A percentile compares a stretch with the other conserved stretches of the same genome.
Conservation (phyloP, 2,113 vertebrate genomes). For the Laticauda colubrina region DNA sequence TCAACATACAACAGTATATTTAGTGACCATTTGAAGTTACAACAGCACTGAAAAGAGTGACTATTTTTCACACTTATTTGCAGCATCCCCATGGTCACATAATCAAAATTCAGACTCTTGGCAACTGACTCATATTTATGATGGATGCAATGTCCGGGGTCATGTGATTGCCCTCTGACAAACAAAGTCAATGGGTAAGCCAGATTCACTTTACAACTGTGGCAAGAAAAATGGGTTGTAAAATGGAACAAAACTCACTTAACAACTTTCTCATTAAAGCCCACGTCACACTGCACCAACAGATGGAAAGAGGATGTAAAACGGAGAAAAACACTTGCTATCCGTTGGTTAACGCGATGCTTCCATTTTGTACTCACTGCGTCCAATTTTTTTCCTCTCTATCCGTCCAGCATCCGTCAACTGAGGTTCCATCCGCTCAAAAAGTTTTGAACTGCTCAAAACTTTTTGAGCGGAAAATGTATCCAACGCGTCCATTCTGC, state of each 20-base stretch:
- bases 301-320: no score
- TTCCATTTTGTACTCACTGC: no score
- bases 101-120: background rate
- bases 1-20: background rate
- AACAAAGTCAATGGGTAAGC: background rate
- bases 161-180: background rate
- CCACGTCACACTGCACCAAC: no score
- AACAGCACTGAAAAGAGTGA: background rate
- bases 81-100: background rate
- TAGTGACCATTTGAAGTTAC: background rate
- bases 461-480: no score
- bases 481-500: no score
- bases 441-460: no score
- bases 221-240: background rate
- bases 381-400: no score
- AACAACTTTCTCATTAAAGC: background rate
- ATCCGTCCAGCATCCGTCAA: no score
- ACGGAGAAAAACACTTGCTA: no score
- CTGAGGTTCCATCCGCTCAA: no score
- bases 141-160: background rate
- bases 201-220: background rate
- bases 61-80: background rate
- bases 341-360: no score
- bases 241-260: background rate
- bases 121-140: background rate